A percentile compares a stretch with the other conserved stretches of the same genome.
Conservation (phyloP, 2,797 vertebrate genomes). For the Lemur catta region DNA sequence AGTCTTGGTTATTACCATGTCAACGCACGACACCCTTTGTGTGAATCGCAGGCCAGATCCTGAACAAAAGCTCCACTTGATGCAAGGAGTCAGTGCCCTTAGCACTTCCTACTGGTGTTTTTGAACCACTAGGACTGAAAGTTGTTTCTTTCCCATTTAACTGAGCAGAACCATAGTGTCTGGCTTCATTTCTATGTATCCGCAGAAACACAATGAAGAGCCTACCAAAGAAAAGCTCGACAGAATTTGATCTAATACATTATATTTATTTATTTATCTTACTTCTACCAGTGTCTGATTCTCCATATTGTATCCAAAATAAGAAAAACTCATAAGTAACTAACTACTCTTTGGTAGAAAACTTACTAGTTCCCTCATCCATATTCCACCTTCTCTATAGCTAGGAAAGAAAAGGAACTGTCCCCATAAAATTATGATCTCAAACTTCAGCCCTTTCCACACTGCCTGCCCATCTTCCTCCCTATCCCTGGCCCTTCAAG, state of each 20-base stretch:
- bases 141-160: neutral
- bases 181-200: neutral
- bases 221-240: neutral
- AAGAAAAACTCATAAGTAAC: neutral
- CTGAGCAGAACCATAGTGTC: neutral
- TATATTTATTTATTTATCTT: conserved; percentile 6
- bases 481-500: neutral
- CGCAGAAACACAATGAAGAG: neutral
- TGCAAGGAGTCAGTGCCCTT: neutral
- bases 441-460: neutral
- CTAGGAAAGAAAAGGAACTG: neutral
- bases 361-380: neutral
- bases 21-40: neutral
- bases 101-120: neutral
- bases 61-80: neutral
- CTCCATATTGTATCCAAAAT: neutral
- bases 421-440: neutral
- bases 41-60: neutral
- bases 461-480: neutral
- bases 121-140: neutral
- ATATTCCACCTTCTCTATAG: neutral
- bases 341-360: neutral
- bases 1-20: neutral
- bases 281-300: neutral
- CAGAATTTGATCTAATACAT: neutral